Conservation (phyloP, 23 tunicate species). For the Corella eumyota region DNA sequence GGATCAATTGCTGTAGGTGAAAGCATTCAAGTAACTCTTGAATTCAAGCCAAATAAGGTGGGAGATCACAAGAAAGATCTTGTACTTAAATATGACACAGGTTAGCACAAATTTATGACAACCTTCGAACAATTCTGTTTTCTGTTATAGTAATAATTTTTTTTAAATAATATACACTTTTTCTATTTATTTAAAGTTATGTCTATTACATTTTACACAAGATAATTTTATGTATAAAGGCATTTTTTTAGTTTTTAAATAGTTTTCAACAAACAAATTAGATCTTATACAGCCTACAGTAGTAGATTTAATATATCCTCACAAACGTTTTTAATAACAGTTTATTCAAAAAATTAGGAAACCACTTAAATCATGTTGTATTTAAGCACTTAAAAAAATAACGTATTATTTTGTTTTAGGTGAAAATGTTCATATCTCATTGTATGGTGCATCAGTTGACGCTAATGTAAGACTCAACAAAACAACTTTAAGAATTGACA, state of each 20-base stretch:
- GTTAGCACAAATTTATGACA: slow-evolving; percentile 13
- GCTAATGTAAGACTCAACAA: slow-evolving; percentile 83
- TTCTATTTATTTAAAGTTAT: too few species aligned
- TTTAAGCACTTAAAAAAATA: slow-evolving; percentile 58
- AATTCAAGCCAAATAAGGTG: slow-evolving; percentile 67
- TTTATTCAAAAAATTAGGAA: slow-evolving; percentile 69
- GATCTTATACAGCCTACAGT: too few species aligned
- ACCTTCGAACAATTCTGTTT: not conserved
- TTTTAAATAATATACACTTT: too few species aligned
- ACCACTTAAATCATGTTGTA: slow-evolving; percentile 55
- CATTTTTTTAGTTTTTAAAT: too few species aligned
- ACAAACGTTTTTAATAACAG: too few species aligned
- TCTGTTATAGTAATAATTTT: not conserved
- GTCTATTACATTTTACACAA: too few species aligned
- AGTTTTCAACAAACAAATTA: too few species aligned
- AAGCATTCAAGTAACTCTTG: slow-evolving; percentile 70
- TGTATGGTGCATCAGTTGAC: slow-evolving; percentile 82
- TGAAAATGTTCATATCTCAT: slow-evolving; percentile 37
- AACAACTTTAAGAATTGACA: slow-evolving; percentile 73
- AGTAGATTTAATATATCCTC: too few species aligned
- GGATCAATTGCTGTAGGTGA: slow-evolving; percentile 65
- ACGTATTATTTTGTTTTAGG: slow-evolving; percentile 21
- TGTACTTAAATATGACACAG: slow-evolving; percentile 55
- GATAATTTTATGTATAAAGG: too few species aligned
- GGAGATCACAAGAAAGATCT: slow-evolving; percentile 83